Evolutionary conservation across 2,888 invertebrate genomes (phyloP).

Genomic region (Tubiluchus corallicola): DNA sequence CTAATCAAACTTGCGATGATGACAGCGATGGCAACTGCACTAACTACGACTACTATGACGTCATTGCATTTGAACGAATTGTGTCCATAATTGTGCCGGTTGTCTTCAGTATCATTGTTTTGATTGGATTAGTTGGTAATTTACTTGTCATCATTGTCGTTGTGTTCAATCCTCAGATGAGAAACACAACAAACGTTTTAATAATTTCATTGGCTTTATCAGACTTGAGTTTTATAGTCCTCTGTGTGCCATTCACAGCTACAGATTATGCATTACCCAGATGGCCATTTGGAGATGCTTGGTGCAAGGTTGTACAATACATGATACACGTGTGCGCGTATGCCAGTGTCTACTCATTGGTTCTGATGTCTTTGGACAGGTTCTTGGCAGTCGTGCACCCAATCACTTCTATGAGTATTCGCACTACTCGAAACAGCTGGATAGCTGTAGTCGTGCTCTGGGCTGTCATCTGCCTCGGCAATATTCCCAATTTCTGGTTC

Average conservation of each 20-base stretch:
- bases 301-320: slow-evolving; percentile 79
- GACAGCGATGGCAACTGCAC: too few relatives aligned
- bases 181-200: slow-evolving; percentile 75
- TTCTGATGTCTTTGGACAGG: slow-evolving; percentile 73
- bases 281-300: slow-evolving; percentile 76
- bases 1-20: too few relatives aligned
- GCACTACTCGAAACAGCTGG: slow-evolving; percentile 61
- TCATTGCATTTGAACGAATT: slow-evolving; percentile 34
- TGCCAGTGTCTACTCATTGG: slow-evolving; percentile 77
- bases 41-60: slow-evolving; percentile 12
- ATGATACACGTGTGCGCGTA: slow-evolving; percentile 79
- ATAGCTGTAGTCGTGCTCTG: slow-evolving; percentile 57
- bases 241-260: slow-evolving; percentile 85
- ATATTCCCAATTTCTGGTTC: slow-evolving; percentile 23
- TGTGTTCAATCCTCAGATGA: slow-evolving; percentile 69
- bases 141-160: slow-evolving; percentile 72
- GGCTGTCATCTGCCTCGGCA: slow-evolving; percentile 43
- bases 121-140: slow-evolving; percentile 75
- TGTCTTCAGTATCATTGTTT: slow-evolving; percentile 64
- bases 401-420: slow-evolving; percentile 60
- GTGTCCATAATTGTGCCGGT: slow-evolving; percentile 42
- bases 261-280: slow-evolving; percentile 65
- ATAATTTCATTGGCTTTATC: slow-evolving; percentile 77
- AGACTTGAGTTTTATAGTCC: slow-evolving; percentile 71
- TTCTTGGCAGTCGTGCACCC: slow-evolving; percentile 87